Evolutionary conservation across 1,140 invertebrate genomes (phyloP), one percentile per base, ranked within the genome.

Genomic region (Drosophila carrolli): DNA sequence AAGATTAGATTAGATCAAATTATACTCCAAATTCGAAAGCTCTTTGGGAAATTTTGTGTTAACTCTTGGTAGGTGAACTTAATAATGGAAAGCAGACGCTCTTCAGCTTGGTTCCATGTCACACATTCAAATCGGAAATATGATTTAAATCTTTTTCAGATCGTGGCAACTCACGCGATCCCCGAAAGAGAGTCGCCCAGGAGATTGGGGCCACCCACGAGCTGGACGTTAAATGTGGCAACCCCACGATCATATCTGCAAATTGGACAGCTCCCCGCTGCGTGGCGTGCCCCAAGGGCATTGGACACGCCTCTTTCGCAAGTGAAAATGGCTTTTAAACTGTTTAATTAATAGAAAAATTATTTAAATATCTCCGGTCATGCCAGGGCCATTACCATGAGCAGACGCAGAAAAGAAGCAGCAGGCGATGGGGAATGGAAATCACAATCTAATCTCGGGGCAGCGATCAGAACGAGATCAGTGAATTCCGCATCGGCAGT

Each of bases 281-380:
- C 29, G 72, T 77, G 32, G 73, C 73, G 73, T 75, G 73, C 47
- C 43, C n/a, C 54, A 23, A 60, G 40, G 29, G 7, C n/a, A 44
- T 73, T 57, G 56, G 41, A n/a, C 48, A 68, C 35, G 47, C 40
- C 41, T 23, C 19, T 37, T n/a, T 5, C 19, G 29, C 55, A 57
- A 14, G 59, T 90, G 84, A 70, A 89, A 89, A 88, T 88, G 83
- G 83, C 80, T 83, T 86, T 71, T 77, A 85, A 89, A 83, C 54
- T 79, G 79, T 83, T 86, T 86, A 80, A 89, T 89, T 83, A 86
- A 86, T 86, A 65, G 57, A 62, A 77, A 86, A 89, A 88, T 74
- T 83, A 89, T 90, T 84, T 74, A 78, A 88, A 56, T 61, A 32
- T 72, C 65, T 19, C 44, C 40, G 46, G 14, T 40, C 32, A 11